These are phyloP conservation scores for Andrena bucephala DNA, from an alignment of 2,888 invertebrate genomes.

Conservation along the genomic window DNA sequence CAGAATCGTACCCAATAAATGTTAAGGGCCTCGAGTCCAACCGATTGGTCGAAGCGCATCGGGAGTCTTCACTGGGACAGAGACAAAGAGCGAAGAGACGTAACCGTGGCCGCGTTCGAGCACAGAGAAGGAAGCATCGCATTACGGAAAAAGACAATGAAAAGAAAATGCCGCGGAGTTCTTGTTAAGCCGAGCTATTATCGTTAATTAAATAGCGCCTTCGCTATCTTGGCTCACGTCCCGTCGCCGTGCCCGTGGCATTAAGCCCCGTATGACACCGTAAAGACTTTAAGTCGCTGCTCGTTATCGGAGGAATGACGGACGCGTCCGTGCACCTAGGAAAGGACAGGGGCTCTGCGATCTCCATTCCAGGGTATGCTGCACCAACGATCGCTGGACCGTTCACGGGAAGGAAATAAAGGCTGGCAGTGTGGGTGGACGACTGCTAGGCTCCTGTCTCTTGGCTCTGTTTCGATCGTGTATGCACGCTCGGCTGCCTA, in stretches of 20 bases:
- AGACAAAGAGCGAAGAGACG: constrained; percentile 34
- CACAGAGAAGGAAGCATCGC: constrained; percentile 50
- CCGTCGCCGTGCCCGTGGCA: constrained; percentile 68
- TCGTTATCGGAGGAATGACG: constrained; percentile 73
- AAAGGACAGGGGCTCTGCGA: constrained; percentile 45
- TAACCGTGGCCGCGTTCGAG: constrained; percentile 37
- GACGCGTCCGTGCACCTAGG: constrained; percentile 52
- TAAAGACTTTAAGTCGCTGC: constrained; percentile 70
- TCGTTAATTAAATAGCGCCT: constrained; percentile 80
- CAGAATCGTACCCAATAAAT: constrained; percentile 13
- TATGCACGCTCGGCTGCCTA: neutral
- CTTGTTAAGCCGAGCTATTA: constrained; percentile 77
- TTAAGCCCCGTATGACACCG: constrained; percentile 72
- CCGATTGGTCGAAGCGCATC: constrained; percentile 30
- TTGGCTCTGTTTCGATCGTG: neutral
- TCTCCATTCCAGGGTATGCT: constrained; percentile 37
- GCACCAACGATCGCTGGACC: constrained; percentile 36
- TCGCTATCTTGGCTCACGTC: constrained; percentile 71
- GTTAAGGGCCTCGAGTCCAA: constrained; percentile 10
- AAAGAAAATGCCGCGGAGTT: constrained; percentile 74
- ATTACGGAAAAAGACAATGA: constrained; percentile 77
- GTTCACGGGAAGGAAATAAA: constrained; percentile 44
- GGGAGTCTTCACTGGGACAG: constrained; percentile 22
- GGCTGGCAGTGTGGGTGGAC: neutral
- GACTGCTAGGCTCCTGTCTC: neutral